Evolutionary conservation across 2,113 vertebrate genomes (phyloP).

Genomic region (Carollia perspicillata): DNA sequence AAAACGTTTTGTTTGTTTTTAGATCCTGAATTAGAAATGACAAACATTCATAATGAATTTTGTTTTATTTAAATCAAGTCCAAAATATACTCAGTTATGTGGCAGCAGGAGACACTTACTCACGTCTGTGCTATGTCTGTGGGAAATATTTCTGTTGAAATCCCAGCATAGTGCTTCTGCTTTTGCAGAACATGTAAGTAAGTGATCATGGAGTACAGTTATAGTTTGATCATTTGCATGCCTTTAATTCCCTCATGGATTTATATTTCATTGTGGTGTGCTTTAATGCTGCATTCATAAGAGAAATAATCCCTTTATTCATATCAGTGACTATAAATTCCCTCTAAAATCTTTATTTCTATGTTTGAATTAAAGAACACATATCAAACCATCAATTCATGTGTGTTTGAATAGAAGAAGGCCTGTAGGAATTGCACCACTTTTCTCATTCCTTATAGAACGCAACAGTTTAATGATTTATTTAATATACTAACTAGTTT

Average conservation of each 20-base stretch:
- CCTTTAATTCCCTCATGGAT: not conserved
- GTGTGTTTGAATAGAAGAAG: not conserved
- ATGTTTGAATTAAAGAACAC: not conserved
- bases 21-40: not conserved
- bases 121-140: not conserved
- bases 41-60: not conserved
- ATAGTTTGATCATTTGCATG: not conserved
- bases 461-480: not conserved
- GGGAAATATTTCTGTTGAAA: not conserved
- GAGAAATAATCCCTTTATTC: not conserved
- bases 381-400: not conserved
- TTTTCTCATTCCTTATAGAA: not conserved
- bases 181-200: not conserved
- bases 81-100: not conserved
- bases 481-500: not conserved
- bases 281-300: not conserved
- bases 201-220: not conserved
- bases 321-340: not conserved
- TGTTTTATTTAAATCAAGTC: not conserved
- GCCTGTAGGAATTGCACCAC: not conserved
- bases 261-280: not conserved
- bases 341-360: not conserved
- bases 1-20: not conserved
- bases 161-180: not conserved
- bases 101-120: not conserved